Percentiles rank a stretch among this genome's conserved stretches.
phyloP scores from a whole-genome alignment of 92 coral and sea anemone species.

The Paramuricea clavata region DNA sequence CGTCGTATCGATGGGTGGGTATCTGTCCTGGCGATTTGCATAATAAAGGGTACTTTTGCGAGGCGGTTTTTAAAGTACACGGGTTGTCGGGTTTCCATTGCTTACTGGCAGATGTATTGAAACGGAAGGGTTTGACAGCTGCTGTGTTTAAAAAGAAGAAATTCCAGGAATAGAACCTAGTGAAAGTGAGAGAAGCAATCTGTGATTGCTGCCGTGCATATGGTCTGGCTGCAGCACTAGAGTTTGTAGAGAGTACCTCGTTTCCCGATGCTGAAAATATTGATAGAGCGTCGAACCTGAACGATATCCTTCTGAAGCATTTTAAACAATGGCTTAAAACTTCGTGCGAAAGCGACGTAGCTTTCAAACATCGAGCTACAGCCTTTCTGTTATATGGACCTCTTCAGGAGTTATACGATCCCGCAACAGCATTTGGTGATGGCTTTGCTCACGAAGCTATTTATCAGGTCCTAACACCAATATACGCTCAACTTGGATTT shows the following conservation, averaged over 20 bases:
- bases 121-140: slow-evolving; percentile 27
- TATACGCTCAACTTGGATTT: slow-evolving; percentile 21
- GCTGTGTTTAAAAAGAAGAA: slow-evolving; percentile 57
- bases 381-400: slow-evolving; percentile 28
- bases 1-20: slow-evolving; percentile 34
- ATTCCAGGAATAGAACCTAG: slow-evolving; percentile 35
- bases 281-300: neutral
- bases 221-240: slow-evolving; percentile 64
- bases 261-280: slow-evolving; percentile 23
- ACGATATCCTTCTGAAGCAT: too few relatives aligned
- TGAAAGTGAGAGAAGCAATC: slow-evolving; percentile 54
- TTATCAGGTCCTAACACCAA: neutral
- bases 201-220: slow-evolving; percentile 48
- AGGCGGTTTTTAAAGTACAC: slow-evolving; percentile 60
- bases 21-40: slow-evolving; percentile 52
- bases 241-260: slow-evolving; percentile 45
- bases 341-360: neutral
- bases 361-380: slow-evolving; percentile 29
- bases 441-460: neutral
- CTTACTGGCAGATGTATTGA: slow-evolving; percentile 33
- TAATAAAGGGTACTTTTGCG: slow-evolving; percentile 59
- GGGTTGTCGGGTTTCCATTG: slow-evolving; percentile 48
- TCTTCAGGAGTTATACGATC: neutral
- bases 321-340: slow-evolving; percentile 8
- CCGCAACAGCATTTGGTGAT: neutral